A percentile compares a stretch with the other conserved stretches of the same genome.
These are phyloP conservation scores for Thysanoteuthis rhombus DNA, from an alignment of 2,888 invertebrate genomes.

Conservation along the genomic window DNA sequence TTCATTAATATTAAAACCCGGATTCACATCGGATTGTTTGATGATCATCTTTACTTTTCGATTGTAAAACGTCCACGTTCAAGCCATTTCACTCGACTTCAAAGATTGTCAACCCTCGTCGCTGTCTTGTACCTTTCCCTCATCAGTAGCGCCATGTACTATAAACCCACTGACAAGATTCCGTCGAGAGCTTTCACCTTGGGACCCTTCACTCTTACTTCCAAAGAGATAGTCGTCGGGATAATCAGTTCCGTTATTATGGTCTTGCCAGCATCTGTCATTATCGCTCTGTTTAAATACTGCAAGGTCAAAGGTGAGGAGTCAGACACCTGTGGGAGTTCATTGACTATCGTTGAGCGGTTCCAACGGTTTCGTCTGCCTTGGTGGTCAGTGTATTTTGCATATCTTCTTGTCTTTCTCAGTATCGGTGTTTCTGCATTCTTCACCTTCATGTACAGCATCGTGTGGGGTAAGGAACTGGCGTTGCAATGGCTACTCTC, in stretches of 20 bases:
- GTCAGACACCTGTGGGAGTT: background rate
- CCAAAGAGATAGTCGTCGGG: slow-evolving; percentile 46
- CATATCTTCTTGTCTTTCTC: slow-evolving; percentile 59
- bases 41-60: slow-evolving; percentile 49
- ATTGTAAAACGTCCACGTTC: slow-evolving; percentile 43
- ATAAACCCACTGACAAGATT: slow-evolving; percentile 34
- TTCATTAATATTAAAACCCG: slow-evolving; percentile 31
- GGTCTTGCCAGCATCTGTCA: slow-evolving; percentile 36
- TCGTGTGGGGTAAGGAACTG: slow-evolving; percentile 61
- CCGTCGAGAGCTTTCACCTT: slow-evolving; percentile 34
- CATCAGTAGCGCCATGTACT: slow-evolving; percentile 51
- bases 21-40: slow-evolving; percentile 42
- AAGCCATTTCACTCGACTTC: slow-evolving; percentile 48
- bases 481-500: slow-evolving; percentile 60
- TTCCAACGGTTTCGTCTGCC: slow-evolving; percentile 37
- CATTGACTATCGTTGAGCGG: background rate
- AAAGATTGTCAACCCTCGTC: slow-evolving; percentile 42
- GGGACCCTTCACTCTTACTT: slow-evolving; percentile 43
- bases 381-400: slow-evolving; percentile 54
- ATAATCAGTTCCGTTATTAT: slow-evolving; percentile 40
- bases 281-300: slow-evolving; percentile 38
- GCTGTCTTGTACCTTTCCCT: slow-evolving; percentile 47
- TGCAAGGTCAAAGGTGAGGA: background rate
- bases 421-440: slow-evolving; percentile 58
- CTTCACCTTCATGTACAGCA: slow-evolving; percentile 64